These are phyloP conservation scores for Polyergus mexicanus DNA, from an alignment of 1,140 invertebrate genomes.

Conservation along the genomic window DNA sequence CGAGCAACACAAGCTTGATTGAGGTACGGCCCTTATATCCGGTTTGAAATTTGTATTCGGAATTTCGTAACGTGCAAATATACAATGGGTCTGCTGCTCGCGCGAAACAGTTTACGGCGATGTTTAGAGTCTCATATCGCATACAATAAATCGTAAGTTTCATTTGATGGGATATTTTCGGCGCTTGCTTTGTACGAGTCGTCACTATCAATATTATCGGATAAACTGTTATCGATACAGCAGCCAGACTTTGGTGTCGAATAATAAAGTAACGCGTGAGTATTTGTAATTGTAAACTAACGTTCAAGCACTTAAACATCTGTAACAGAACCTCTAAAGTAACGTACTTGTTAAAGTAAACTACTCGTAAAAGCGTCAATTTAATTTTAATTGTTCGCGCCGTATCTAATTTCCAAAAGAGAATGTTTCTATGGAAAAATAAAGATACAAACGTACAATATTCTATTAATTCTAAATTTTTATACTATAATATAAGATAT, in stretches of 20 bases:
- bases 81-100: neutral
- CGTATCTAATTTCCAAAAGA: neutral
- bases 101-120: constrained; percentile 26
- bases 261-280: neutral
- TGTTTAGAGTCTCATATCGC: neutral
- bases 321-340: constrained; percentile 41
- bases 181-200: too few relatives aligned
- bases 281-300: constrained; percentile 33
- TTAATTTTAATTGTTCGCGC: neutral
- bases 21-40: constrained; percentile 24
- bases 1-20: constrained; percentile 34
- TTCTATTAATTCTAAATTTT: neutral
- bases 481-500: neutral
- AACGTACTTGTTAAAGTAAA: constrained; percentile 23
- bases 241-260: neutral
- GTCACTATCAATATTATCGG: constrained; percentile 19
- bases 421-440: neutral
- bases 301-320: neutral
- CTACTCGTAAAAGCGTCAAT: constrained; percentile 6
- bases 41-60: neutral
- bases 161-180: constrained; percentile 18
- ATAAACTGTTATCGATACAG: constrained; percentile 32
- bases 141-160: constrained; percentile 39
- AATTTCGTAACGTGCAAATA: constrained; percentile 29
- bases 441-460: neutral